Evolutionary conservation across 1,140 invertebrate species (phyloP).

Genomic region (Lasioglossum baleicum): DNA sequence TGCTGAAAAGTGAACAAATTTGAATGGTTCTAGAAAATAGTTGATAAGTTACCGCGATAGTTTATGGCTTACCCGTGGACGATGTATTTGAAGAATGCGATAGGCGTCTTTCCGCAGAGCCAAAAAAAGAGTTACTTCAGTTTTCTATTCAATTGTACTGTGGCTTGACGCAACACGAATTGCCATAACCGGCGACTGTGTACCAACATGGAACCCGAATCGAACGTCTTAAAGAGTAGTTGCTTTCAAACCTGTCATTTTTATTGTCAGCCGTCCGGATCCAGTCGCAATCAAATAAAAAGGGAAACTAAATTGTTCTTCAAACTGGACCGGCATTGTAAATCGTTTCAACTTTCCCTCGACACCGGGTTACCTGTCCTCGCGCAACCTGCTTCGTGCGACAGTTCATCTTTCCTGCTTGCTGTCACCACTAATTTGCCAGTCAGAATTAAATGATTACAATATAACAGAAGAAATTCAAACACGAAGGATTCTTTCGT

Average conservation of each 20-base stretch:
- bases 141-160: background rate
- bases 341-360: slow-evolving; percentile 53
- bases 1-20: too few relatives aligned
- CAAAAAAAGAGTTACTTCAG: background rate
- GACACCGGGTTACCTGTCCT: slow-evolving; percentile 38
- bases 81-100: background rate
- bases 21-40: too few relatives aligned
- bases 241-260: slow-evolving; percentile 16
- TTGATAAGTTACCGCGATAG: too few relatives aligned
- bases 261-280: slow-evolving; percentile 14
- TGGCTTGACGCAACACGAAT: background rate
- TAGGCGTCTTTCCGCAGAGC: too few relatives aligned
- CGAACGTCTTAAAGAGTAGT: background rate
- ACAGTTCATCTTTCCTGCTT: slow-evolving; percentile 52
- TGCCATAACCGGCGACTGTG: background rate
- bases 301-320: slow-evolving; percentile 31
- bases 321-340: slow-evolving; percentile 43
- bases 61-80: too few relatives aligned
- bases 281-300: slow-evolving; percentile 13
- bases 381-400: slow-evolving; percentile 32
- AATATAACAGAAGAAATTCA: background rate
- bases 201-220: background rate
- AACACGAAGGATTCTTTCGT: too few relatives aligned
- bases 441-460: too few relatives aligned
- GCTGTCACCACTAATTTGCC: slow-evolving; percentile 50